Evolutionary conservation across 2,888 invertebrate genomes (phyloP).

Genomic region (Volucella zonaria): DNA sequence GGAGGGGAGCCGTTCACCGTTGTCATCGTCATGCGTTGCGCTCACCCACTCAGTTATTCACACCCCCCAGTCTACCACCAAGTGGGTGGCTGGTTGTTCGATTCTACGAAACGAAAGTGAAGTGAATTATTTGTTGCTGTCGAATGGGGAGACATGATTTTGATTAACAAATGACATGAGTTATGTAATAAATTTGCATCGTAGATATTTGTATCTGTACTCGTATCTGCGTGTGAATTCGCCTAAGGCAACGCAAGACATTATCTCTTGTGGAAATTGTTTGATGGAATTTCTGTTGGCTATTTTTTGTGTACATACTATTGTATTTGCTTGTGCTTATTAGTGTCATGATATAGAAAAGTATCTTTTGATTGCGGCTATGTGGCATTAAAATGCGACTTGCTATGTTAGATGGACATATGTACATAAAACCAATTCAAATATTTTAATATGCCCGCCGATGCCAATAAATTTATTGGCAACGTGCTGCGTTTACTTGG

Average conservation of each 20-base stretch:
- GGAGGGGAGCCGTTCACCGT: background rate
- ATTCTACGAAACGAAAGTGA: conserved; percentile 36
- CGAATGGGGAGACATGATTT: conserved; percentile 23
- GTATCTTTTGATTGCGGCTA: background rate
- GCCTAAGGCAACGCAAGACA: background rate
- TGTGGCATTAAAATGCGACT: background rate
- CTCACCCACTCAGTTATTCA: background rate
- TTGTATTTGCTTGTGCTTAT: background rate
- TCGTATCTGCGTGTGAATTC: conserved; percentile 5
- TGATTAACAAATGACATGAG: conserved; percentile 52
- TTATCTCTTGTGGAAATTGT: background rate
- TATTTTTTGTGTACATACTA: conserved; percentile 5
- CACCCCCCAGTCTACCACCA: too few relatives aligned
- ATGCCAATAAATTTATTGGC: too few relatives aligned
- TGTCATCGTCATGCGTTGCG: conserved; percentile 3
- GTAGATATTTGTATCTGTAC: background rate
- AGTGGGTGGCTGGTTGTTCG: background rate
- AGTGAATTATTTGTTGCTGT: conserved; percentile 43
- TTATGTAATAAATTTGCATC: conserved; percentile 50
- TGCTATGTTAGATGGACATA: background rate
- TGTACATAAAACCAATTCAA: background rate
- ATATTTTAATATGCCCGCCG: too few relatives aligned
- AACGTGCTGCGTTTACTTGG: too few relatives aligned
- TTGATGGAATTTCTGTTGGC: background rate
- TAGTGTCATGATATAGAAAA: conserved; percentile 12